Evolutionary conservation across 2,113 vertebrate genomes (phyloP).

Genomic region (Carettochelys insculpta): DNA sequence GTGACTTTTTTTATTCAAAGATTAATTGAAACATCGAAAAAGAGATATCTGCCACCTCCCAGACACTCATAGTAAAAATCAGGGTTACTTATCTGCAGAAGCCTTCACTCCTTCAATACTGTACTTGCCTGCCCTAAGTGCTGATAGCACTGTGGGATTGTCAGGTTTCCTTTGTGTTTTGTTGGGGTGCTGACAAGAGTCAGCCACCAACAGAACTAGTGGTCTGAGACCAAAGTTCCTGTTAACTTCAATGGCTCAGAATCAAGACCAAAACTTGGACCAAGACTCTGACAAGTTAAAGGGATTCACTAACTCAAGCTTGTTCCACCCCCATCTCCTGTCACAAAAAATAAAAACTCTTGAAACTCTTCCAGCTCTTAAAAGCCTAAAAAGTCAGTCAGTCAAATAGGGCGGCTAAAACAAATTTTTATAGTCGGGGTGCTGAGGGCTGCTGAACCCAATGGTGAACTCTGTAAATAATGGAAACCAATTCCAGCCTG

Average conservation of each 20-base stretch:
- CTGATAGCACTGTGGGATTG: neutral
- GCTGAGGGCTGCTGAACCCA: too few relatives aligned
- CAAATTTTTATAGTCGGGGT: too few relatives aligned
- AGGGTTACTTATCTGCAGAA: neutral
- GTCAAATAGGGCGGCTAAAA: too few relatives aligned
- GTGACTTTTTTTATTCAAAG: constrained; percentile 2
- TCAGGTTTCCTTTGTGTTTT: neutral
- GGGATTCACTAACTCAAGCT: neutral
- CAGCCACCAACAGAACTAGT: neutral
- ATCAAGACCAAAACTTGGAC: neutral
- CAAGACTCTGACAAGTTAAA: too few relatives aligned
- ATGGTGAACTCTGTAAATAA: too few relatives aligned
- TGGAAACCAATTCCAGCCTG: too few relatives aligned
- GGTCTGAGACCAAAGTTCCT: neutral
- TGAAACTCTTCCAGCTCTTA: neutral
- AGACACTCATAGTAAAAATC: neutral
- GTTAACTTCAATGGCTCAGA: too few relatives aligned
- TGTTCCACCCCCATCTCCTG: neutral
- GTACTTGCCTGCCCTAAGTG: neutral
- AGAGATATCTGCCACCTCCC: neutral
- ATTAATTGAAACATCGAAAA: constrained; percentile 9
- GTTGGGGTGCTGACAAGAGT: neutral
- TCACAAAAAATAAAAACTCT: neutral
- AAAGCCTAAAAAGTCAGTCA: neutral
- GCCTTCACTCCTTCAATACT: neutral